A percentile compares a stretch with the other conserved stretches of the same genome.
These are phyloP conservation scores for Nanorana parkeri DNA, from an alignment of 2,113 vertebrate genomes.

Conservation along the genomic window DNA sequence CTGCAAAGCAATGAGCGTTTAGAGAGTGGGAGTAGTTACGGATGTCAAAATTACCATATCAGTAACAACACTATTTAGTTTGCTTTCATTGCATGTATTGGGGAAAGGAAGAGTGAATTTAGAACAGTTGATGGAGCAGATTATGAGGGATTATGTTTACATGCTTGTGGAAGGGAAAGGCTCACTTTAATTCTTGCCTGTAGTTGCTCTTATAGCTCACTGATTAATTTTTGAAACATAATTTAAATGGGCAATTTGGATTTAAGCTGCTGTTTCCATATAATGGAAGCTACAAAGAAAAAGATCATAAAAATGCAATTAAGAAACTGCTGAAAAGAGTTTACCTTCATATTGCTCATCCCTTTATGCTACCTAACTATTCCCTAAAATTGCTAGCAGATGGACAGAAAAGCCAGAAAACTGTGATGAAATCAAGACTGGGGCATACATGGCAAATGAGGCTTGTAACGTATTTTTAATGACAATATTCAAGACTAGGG, in stretches of 20 bases:
- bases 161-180: no score
- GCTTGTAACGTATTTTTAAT: constrained; percentile 51
- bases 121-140: no score
- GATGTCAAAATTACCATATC: no score
- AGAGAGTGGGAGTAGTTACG: no score
- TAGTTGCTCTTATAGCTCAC: not conserved
- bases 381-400: constrained; percentile 46
- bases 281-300: constrained; percentile 30
- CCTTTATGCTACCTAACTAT: constrained; percentile 25
- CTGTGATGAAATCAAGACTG: constrained; percentile 37
- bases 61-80: no score
- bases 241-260: constrained; percentile 3
- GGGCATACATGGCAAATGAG: constrained; percentile 39
- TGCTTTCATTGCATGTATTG: no score
- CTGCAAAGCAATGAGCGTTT: no score
- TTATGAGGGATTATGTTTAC: no score
- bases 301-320: constrained; percentile 31
- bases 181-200: not conserved
- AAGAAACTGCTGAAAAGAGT: constrained; percentile 4
- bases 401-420: not conserved
- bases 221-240: constrained; percentile 28
- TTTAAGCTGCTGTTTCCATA: constrained; percentile 23
- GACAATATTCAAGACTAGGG: constrained; percentile 7
- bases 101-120: no score
- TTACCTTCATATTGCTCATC: constrained; percentile 25